Evolutionary conservation across 2,113 vertebrate species (phyloP).

Genomic region (Ictalurus punctatus): DNA sequence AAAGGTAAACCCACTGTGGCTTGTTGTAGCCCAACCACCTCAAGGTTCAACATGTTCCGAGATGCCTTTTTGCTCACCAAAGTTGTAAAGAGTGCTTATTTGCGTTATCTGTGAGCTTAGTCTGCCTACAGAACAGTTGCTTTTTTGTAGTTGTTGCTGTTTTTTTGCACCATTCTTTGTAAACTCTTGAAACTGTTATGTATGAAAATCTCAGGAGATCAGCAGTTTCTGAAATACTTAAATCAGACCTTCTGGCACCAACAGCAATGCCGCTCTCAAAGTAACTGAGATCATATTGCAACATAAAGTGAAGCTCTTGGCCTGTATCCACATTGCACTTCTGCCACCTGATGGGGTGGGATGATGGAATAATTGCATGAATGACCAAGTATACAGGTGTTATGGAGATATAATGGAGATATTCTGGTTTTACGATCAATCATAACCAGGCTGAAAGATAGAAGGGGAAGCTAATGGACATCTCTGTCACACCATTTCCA

Average conservation of each 20-base stretch:
- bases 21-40: not conserved
- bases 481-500: not conserved
- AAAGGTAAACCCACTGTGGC: not conserved
- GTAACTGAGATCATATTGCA: not conserved
- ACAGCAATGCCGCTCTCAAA: not conserved
- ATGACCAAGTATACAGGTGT: not conserved
- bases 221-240: not conserved
- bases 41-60: not conserved
- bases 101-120: not conserved
- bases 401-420: constrained; percentile 1
- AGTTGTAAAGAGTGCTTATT: not conserved
- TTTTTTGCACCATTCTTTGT: not conserved
- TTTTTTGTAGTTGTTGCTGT: not conserved
- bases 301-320: not conserved
- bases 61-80: not conserved
- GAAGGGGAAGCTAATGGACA: not conserved
- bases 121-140: not conserved
- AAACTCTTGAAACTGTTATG: not conserved
- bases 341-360: not conserved
- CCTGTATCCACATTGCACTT: not conserved
- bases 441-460: not conserved
- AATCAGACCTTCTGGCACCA: not conserved
- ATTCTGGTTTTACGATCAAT: not conserved
- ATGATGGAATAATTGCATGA: not conserved
- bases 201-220: not conserved